Conservation (phyloP, 2,888 invertebrate genomes). For the Selenia dentaria region DNA sequence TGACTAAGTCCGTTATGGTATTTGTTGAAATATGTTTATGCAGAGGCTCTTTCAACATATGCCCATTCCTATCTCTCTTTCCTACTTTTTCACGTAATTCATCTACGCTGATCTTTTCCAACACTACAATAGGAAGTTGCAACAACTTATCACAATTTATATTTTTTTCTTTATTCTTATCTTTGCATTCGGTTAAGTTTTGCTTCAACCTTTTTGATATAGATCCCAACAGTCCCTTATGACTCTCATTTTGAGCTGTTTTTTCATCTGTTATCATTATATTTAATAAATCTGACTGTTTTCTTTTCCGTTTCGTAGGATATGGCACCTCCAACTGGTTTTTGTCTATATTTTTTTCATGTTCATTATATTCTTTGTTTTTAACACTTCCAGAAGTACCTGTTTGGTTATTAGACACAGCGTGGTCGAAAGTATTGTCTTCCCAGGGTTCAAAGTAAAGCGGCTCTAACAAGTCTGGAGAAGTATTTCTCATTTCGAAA, state of each 20-base stretch:
- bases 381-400: neutral
- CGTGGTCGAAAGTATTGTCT: neutral
- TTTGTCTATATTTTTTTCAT: neutral
- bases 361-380: neutral
- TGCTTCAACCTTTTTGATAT: neutral
- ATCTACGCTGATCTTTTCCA: neutral
- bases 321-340: neutral
- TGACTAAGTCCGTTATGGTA: too few species aligned
- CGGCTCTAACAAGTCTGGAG: slow-evolving; percentile 1
- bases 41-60: neutral
- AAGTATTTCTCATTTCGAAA: neutral
- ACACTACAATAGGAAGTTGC: neutral
- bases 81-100: neutral
- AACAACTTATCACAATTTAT: neutral
- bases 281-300: neutral
- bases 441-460: neutral
- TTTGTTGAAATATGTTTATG: too few species aligned
- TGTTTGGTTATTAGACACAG: neutral
- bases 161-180: neutral
- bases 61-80: neutral
- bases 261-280: neutral
- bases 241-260: neutral
- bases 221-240: neutral
- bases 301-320: neutral
- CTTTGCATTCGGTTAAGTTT: neutral